Conservation (phyloP, 1,140 invertebrate species). For the Coptotermes formosanus region DNA sequence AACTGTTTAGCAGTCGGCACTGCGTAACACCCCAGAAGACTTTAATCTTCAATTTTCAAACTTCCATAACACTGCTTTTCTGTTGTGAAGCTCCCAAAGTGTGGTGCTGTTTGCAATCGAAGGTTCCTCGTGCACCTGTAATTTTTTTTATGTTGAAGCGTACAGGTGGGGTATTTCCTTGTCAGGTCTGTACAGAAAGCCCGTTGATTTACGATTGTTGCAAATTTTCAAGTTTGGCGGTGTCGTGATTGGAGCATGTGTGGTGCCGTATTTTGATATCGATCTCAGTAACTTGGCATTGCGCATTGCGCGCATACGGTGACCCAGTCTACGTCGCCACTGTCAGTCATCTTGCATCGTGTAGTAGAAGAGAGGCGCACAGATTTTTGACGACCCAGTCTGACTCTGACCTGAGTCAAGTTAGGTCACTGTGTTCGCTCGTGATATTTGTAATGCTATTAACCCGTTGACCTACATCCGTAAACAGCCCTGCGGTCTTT, state of each 20-base stretch:
- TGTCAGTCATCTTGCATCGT: background rate
- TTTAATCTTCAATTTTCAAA: too few species aligned
- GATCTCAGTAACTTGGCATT: background rate
- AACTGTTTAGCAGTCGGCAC: too few species aligned
- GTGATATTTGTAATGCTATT: background rate
- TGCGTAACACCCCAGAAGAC: too few species aligned
- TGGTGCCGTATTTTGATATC: background rate
- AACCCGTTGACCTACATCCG: background rate
- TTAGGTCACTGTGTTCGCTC: background rate
- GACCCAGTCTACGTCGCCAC: background rate
- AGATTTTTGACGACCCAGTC: constrained; percentile 5
- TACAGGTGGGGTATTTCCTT: too few species aligned
- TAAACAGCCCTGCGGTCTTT: background rate
- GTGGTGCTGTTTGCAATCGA: background rate
- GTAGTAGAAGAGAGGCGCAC: background rate
- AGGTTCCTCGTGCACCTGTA: background rate
- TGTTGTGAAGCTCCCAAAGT: too few species aligned
- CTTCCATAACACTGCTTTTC: too few species aligned
- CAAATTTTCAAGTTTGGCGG: background rate
- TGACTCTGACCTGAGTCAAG: constrained; percentile 9
- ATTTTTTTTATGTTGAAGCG: background rate
- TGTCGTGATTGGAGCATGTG: background rate
- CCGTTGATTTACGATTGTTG: background rate
- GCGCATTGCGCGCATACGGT: background rate
- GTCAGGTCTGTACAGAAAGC: background rate